These are phyloP conservation scores for Drosophila nr. perissopoda DNA, from an alignment of 2,888 invertebrate genomes.

Conservation along the genomic window DNA sequence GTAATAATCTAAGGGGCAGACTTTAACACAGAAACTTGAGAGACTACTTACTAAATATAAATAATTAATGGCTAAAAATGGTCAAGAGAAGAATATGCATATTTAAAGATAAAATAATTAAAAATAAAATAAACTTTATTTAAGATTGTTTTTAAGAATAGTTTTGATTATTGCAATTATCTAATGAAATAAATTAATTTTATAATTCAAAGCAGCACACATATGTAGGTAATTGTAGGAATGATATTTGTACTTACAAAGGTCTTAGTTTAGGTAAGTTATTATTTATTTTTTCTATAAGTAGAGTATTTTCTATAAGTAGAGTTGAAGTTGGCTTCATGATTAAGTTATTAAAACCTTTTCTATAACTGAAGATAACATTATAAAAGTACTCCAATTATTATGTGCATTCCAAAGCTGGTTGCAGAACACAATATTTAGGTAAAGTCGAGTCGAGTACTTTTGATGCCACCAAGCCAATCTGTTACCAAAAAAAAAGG, in stretches of 20 bases:
- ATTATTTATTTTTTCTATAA: no score
- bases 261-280: no score
- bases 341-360: background rate
- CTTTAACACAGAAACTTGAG: background rate
- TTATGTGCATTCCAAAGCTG: background rate
- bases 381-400: background rate
- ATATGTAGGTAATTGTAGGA: background rate
- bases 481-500: background rate
- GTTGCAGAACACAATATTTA: background rate
- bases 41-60: background rate
- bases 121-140: background rate
- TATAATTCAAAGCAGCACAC: background rate
- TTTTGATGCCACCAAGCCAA: background rate
- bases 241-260: background rate
- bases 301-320: background rate
- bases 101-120: background rate
- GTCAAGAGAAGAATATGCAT: background rate
- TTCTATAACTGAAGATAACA: background rate
- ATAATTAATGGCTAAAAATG: background rate
- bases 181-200: background rate
- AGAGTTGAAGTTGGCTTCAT: background rate
- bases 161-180: background rate
- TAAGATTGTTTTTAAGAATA: background rate
- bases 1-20: conserved; percentile 6
- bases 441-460: background rate